Base-by-base conservation (phyloP, 1,140 invertebrate genomes). In the Calliphora vicina region DNA sequence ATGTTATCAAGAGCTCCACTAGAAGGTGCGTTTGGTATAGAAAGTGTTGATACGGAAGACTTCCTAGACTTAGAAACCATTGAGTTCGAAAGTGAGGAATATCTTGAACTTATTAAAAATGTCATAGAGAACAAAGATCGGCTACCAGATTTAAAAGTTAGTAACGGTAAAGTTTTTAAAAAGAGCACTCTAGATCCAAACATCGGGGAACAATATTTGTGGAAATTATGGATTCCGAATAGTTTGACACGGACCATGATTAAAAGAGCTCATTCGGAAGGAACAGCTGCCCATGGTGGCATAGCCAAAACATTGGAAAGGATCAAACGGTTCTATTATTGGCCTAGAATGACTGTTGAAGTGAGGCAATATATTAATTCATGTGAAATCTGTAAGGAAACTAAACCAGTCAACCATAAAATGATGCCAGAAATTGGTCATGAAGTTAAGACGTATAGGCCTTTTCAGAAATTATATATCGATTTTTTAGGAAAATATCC, bases 391-490 rank as follows among this genome's bases (percentile, higher is more conserved):
- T 67, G 61, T n/a, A n/a, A 67, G 23, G 61, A 67, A 67, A 8
- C 61, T 9, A 67, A 67, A 20, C 6, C 61, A 1, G 23, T 6
- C 10, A 67, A 67, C n/a, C 13, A 20, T n/a, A n/a, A 20, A 20
- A 6, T 67, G 23, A 67, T 67, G 61, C 61, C 61, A 1, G 61
- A 67, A 8, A 67, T 67, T 20, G 61, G 61, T n/a, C n/a, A 20
- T 17, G 29, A 80, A 80, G 76, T 43, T 15, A 43, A 42, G 5
- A 43, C 76, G 10, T 29, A 80, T n/a, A 83, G 61, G 23, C 78
- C 84, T 10, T 84, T 84, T 57, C 82, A 84, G 35, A 29, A 73
- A 20, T 61, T 83, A 20, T 83, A 83, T 80, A 82, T 82, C 12
- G 81, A 82, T 78, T 71, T 84, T 4, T n/a, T 84, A 3, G 82